Evolutionary conservation across 1,140 invertebrate genomes (phyloP).

Genomic region (Drosophila equinoxialis): DNA sequence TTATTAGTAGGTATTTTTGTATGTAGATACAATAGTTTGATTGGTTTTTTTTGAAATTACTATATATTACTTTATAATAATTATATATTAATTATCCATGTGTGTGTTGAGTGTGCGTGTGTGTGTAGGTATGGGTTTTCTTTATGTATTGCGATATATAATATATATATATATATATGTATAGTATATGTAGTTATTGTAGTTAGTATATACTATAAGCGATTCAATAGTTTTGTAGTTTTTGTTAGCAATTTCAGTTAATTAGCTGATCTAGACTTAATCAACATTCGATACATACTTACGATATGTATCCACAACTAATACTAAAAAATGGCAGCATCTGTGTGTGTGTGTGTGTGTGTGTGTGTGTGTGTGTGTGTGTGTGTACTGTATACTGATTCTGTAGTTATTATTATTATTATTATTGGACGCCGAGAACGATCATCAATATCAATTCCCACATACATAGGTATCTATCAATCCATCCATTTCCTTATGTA

Average conservation of each 20-base stretch:
- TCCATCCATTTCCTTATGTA: neutral
- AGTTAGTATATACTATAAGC: conserved; percentile 10
- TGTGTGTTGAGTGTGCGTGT: neutral
- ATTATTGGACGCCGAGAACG: conserved; percentile 9
- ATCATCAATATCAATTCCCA: neutral
- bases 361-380: too few relatives aligned
- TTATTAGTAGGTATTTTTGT: conserved; percentile 28
- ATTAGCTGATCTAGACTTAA: conserved; percentile 15
- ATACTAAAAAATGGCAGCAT: conserved; percentile 18
- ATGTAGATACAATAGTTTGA: conserved; percentile 36
- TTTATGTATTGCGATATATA: conserved; percentile 3
- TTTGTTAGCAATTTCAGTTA: neutral
- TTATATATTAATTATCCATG: conserved; percentile 4
- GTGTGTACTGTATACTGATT: neutral
- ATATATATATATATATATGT: neutral
- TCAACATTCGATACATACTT: conserved; percentile 6
- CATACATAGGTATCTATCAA: neutral
- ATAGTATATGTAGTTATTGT: conserved; percentile 3
- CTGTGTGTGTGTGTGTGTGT: neutral
- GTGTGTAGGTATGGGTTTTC: neutral
- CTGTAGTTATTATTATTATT: conserved; percentile 1
- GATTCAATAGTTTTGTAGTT: conserved; percentile 8
- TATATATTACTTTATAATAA: conserved; percentile 2
- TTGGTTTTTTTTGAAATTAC: conserved; percentile 5
- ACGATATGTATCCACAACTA: conserved; percentile 12